Conservation (phyloP, 1,140 invertebrate genomes). For the Zaprionus tsacasi region DNA sequence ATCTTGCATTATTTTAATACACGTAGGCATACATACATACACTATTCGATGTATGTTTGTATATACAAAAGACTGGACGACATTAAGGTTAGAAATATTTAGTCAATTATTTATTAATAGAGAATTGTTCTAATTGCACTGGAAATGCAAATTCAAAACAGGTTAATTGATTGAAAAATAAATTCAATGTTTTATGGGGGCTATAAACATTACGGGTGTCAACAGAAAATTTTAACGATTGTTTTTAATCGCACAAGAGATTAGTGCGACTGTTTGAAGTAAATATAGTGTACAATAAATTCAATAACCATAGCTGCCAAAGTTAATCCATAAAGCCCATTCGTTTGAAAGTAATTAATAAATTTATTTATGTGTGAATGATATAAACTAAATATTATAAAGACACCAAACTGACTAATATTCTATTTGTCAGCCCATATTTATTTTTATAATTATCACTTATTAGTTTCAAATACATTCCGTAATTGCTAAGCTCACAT, state of each 20-base stretch:
- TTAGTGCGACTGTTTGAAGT: conserved; percentile 14
- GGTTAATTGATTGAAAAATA: conserved; percentile 3
- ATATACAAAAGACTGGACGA: background rate
- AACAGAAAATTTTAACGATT: conserved; percentile 9
- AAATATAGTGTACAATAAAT: conserved; percentile 14
- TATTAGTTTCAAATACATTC: conserved; percentile 18
- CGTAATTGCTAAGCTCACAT: conserved; percentile 27
- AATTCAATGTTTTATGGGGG: background rate
- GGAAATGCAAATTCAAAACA: conserved; percentile 6
- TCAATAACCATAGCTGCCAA: conserved; percentile 1
- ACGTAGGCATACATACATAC: background rate
- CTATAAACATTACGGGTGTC: conserved; percentile 7
- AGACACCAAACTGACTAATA: background rate
- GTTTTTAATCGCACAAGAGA: conserved; percentile 20
- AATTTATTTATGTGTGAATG: background rate
- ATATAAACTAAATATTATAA: background rate
- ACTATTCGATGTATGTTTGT: background rate
- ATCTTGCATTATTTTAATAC: conserved; percentile 26
- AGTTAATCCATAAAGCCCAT: background rate
- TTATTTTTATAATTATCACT: conserved; percentile 16
- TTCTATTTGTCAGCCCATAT: conserved; percentile 6
- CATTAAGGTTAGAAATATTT: conserved; percentile 1
- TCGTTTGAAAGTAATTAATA: conserved; percentile 14
- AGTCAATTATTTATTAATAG: background rate
- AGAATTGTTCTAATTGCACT: background rate